phyloP scores from a whole-genome alignment of 2,888 invertebrate species.

The Diploptera punctata region DNA sequence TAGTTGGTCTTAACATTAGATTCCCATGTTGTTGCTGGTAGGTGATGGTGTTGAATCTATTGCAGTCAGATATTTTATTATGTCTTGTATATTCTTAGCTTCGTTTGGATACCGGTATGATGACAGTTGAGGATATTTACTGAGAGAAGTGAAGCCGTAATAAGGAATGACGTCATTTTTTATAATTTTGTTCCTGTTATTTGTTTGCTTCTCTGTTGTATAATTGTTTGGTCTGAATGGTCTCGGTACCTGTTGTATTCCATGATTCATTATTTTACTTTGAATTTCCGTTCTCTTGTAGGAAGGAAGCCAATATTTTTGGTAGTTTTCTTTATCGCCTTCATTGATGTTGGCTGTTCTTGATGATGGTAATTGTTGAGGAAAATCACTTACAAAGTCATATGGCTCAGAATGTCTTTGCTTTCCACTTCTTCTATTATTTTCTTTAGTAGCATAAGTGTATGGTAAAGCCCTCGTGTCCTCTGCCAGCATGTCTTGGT shows the following conservation, averaged over 20 bases:
- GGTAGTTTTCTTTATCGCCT: neutral
- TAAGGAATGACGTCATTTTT: slow-evolving; percentile 10
- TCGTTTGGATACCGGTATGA: slow-evolving; percentile 53
- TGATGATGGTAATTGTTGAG: too few relatives aligned
- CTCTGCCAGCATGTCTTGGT: too few relatives aligned
- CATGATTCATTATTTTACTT: neutral
- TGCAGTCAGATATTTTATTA: slow-evolving; percentile 53
- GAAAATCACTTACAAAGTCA: too few relatives aligned
- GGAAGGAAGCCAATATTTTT: neutral
- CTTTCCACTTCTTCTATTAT: neutral
- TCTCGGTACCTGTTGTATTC: neutral
- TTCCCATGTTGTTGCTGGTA: neutral
- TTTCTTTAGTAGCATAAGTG: neutral
- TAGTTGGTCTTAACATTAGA: neutral
- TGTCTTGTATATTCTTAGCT: slow-evolving; percentile 54
- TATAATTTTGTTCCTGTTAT: neutral
- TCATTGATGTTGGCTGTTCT: too few relatives aligned
- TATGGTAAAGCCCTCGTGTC: neutral
- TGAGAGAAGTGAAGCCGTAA: slow-evolving; percentile 26
- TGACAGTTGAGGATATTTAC: slow-evolving; percentile 52
- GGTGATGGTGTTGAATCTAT: slow-evolving; percentile 31
- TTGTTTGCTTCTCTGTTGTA: neutral
- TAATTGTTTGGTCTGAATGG: neutral
- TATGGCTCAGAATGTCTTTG: too few relatives aligned
- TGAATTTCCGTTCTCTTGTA: neutral